A percentile compares a stretch with the other conserved stretches of the same genome.
Evolutionary conservation across 1,140 invertebrate species (phyloP).

Genomic region (Sminthurides bifidus): DNA sequence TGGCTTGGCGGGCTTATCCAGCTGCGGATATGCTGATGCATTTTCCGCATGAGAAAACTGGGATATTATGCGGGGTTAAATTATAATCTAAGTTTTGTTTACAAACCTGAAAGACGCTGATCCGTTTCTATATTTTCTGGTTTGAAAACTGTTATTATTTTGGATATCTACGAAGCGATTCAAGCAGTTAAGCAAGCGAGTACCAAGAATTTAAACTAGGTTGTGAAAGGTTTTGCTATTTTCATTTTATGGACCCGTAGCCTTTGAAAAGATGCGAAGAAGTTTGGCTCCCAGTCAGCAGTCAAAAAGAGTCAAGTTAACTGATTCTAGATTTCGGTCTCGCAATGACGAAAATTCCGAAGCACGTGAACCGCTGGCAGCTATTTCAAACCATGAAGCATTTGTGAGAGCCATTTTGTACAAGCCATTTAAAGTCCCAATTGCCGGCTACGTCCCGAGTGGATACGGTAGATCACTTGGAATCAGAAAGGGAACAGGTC

Average conservation of each 20-base stretch:
- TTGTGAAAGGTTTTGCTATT: neutral
- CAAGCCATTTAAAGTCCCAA: conserved; percentile 87
- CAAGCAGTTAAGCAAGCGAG: neutral
- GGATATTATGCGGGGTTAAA: too few relatives aligned
- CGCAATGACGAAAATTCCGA: neutral
- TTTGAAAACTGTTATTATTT: too few relatives aligned
- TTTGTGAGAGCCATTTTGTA: conserved; percentile 66
- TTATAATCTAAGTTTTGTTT: too few relatives aligned
- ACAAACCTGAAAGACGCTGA: too few relatives aligned
- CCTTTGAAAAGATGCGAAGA: conserved; percentile 34
- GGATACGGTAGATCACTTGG: conserved; percentile 60
- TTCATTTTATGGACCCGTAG: neutral
- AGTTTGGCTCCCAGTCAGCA: conserved; percentile 46
- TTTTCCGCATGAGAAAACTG: too few relatives aligned
- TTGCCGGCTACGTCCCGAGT: conserved; percentile 67
- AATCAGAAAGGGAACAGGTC: conserved; percentile 51
- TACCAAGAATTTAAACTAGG: neutral
- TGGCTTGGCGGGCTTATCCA: too few relatives aligned
- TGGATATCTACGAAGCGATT: too few relatives aligned
- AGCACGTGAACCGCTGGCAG: conserved; percentile 6
- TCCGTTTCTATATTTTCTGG: too few relatives aligned
- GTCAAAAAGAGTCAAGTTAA: conserved; percentile 37
- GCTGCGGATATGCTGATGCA: too few relatives aligned
- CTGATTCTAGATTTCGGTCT: neutral
- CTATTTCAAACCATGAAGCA: conserved; percentile 48